phyloP scores from a whole-genome alignment of 2,797 vertebrate genomes.

The Steatocranus sp. region DNA sequence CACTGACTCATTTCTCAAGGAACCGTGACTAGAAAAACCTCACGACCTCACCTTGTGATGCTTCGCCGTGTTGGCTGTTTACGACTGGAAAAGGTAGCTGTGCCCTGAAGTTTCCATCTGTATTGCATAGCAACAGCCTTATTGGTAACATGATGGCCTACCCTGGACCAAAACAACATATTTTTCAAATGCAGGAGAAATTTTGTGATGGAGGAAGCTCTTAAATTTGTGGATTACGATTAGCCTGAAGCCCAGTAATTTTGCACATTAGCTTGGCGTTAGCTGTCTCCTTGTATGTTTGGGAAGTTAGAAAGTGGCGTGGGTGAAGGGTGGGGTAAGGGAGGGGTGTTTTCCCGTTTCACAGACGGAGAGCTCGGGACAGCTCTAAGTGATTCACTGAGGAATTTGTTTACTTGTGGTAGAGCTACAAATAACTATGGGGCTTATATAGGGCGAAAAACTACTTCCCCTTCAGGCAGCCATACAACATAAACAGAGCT shows the following conservation, averaged over 20 bases:
- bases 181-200: neutral
- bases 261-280: neutral
- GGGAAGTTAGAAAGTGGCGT: neutral
- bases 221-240: neutral
- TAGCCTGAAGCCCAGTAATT: neutral
- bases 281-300: neutral
- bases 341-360: slow-evolving; percentile 44
- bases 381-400: slow-evolving; percentile 52
- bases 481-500: slow-evolving; percentile 65
- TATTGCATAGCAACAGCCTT: neutral
- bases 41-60: neutral
- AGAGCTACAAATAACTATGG: slow-evolving; percentile 74
- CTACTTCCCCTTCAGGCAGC: slow-evolving; percentile 66
- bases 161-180: neutral
- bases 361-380: slow-evolving; percentile 32
- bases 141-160: neutral
- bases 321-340: slow-evolving; percentile 33
- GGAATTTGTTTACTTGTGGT: slow-evolving; percentile 80
- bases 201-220: neutral
- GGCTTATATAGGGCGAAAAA: slow-evolving; percentile 62
- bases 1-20: neutral
- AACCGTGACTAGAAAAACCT: neutral
- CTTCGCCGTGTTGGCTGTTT: neutral
- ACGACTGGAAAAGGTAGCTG: neutral
- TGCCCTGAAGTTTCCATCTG: neutral